phyloP scores from a whole-genome alignment of 2,888 invertebrate genomes.

The Ichneumoninae sp. region DNA sequence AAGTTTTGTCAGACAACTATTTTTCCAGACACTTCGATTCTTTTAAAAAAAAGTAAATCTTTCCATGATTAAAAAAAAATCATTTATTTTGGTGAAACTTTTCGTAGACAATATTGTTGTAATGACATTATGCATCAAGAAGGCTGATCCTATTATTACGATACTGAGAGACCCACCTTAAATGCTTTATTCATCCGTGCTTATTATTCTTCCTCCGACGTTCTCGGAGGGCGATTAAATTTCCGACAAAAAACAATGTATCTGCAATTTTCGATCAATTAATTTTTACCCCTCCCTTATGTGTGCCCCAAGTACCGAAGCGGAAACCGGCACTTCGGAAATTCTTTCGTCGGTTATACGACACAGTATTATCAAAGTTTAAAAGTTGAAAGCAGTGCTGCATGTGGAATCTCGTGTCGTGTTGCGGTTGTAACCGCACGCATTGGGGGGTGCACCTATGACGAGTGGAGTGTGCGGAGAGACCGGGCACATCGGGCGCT shows the following conservation, averaged over 20 bases:
- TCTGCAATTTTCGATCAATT: background rate
- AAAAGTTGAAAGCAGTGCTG: background rate
- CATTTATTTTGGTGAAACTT: background rate
- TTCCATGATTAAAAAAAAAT: too few relatives aligned
- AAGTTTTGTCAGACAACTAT: too few relatives aligned
- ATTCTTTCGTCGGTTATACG: conserved; percentile 1
- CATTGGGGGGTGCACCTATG: background rate
- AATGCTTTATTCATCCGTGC: background rate
- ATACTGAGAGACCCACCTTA: too few relatives aligned
- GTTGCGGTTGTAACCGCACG: background rate
- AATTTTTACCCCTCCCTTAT: background rate
- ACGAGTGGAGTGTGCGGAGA: conserved; percentile 1
- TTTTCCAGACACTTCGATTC: background rate
- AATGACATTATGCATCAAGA: background rate
- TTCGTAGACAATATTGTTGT: background rate
- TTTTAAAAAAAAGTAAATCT: too few relatives aligned
- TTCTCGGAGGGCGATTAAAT: background rate
- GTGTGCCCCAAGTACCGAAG: background rate
- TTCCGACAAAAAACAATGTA: background rate
- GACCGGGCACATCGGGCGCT: background rate
- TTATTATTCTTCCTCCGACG: background rate
- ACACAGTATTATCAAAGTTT: conserved; percentile 17
- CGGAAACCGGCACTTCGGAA: background rate
- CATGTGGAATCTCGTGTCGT: background rate
- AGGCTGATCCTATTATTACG: too few relatives aligned